Evolutionary conservation across 2,888 invertebrate genomes (phyloP), one percentile per base, ranked within the genome.

Genomic region (Phasia obesa): DNA sequence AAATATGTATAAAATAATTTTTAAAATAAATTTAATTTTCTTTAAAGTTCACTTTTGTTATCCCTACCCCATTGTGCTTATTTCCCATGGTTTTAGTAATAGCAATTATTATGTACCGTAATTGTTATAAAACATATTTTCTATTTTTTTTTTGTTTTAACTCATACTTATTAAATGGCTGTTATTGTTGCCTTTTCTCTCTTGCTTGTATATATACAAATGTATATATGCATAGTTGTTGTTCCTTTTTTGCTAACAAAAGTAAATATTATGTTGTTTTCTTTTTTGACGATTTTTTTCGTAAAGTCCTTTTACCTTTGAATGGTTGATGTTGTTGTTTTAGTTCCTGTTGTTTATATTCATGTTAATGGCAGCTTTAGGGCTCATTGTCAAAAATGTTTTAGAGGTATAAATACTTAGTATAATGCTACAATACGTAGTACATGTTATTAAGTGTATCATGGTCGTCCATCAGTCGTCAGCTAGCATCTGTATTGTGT

Each of bases 281-380:
- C 2, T 15, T 38, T 59, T 31, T 47, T n/a, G 13, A 9, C 4
- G 5, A 17, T 51, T 35, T 51, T 25, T 59, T 64, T 67, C n/a
- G n/a, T 19, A 27, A 74, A 74, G 21, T 74, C 44, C 53, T 75
- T 59, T 59, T 42, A 47, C 38, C 23, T 64, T 64, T 31, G 17
- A 11, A 35, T 77, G 4, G 19, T 3, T 51, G 44, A 49, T 57
- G 25, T 81, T 47, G 53, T 69, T 60, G 25, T 44, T 59, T 59
- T 60, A 44, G 51, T 65, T 65, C 27, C 64, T 79, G 67, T 73
- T 70, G 59, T 73, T 60, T 42, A 53, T 79, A 38, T 65, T 84
- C 73, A 79, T 73, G 67, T 65, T 75, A 76, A 77, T 75, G 76
- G 80, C 76, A 83, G 83, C 83, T 64, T 82, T 74, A 82, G 78